Evolutionary conservation across 2,113 vertebrate genomes (phyloP), one percentile per base, ranked within the genome.

Genomic region (Brachirus orientalis): DNA sequence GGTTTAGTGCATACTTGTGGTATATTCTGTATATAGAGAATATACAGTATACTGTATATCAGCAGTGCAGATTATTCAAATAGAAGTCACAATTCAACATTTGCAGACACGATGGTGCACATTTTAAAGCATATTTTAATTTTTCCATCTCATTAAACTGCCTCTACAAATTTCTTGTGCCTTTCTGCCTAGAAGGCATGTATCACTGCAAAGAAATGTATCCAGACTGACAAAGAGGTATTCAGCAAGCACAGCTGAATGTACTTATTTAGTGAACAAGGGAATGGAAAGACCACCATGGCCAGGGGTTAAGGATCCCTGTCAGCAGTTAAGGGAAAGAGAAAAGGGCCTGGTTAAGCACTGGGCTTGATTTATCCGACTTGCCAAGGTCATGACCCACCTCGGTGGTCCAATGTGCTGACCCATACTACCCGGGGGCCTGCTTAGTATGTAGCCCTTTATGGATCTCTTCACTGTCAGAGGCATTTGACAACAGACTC

Each of bases 341-440:
- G 43, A 12, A 70, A 90, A 92, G 86, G 72, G 87, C 67, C 56
- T 83, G 61, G 22, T 45, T 17, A 80, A 63, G 85, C 91, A 89
- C 78, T 38, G 57, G 87, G 90, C 87, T 82, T 72, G 82, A 86
- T 87, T 88, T 88, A 89, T 91, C 28, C 62, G 77, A 41, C 66
- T 77, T 78, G 84, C 71, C 75, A 81, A 82, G 86, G 72, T 59
- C 69, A 11, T 51, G 73, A 86, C 80, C 80, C 72, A 67, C 38
- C 52, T 68, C 57, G 82, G 63, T 65, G 35, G 77, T 61, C 63
- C 63, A 84, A 76, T 69, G 79, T 44, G 28, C 35, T 80, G 87
- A 87, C 80, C 81, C 20, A 28, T 9, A 45, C 22, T 14, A 74
- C 85, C 79, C 37, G 17, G 13, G 56, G 58, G 77, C 69, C 44